Conservation (phyloP, 2,113 vertebrate species). For the Sander lucioperca region DNA sequence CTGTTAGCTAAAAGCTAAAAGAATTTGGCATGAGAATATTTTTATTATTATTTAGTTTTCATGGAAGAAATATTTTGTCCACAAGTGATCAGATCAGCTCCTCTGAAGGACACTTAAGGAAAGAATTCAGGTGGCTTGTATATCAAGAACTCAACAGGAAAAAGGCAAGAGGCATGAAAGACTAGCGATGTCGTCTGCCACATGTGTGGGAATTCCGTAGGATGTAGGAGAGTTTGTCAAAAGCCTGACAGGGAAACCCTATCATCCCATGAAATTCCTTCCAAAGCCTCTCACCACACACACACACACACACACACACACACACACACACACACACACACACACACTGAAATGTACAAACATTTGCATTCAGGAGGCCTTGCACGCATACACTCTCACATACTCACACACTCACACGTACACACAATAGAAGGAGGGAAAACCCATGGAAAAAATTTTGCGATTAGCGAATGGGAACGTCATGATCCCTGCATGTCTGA, state of each 20-base stretch:
- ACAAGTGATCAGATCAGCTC: not conserved
- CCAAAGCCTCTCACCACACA: conserved; percentile 61
- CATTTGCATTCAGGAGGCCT: conserved; percentile 15
- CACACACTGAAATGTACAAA: conserved; percentile 28
- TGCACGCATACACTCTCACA: conserved; percentile 1
- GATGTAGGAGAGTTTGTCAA: conserved; percentile 64
- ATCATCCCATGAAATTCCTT: conserved; percentile 72
- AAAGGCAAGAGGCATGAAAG: conserved; percentile 21
- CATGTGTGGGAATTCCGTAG: conserved; percentile 69
- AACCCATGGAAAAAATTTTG: conserved; percentile 43
- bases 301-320: conserved; percentile 41
- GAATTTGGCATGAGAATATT: too few relatives aligned
- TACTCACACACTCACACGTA: conserved; percentile 5
- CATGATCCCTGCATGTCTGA: conserved; percentile 58
- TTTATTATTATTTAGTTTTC: too few relatives aligned
- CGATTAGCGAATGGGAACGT: conserved; percentile 39
- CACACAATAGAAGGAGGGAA: conserved; percentile 24
- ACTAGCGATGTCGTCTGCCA: conserved; percentile 16
- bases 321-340: conserved; percentile 18
- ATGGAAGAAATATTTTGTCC: not conserved
- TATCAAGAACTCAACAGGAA: not conserved
- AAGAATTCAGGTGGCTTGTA: conserved; percentile 7
- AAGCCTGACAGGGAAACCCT: conserved; percentile 77
- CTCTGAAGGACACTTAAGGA: not conserved
- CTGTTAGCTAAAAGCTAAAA: not conserved